phyloP scores from a whole-genome alignment of 2,113 vertebrate genomes.

The Ophthalmolycus amberensis region DNA sequence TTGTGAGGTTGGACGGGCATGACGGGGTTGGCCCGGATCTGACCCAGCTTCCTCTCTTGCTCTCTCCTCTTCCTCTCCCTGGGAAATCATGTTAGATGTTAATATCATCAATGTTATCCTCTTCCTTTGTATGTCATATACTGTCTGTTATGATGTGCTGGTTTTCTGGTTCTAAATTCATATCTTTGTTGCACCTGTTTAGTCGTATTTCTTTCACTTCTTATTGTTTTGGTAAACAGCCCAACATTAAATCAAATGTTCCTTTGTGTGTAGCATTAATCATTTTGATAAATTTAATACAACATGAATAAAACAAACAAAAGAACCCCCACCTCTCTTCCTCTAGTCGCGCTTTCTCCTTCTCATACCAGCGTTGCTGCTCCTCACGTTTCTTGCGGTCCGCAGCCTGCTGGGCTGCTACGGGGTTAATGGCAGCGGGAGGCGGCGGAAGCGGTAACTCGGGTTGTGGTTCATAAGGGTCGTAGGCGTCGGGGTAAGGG shows the following conservation, averaged over 20 bases:
- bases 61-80: constrained; percentile 94
- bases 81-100: neutral
- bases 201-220: neutral
- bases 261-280: neutral
- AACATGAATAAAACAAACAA: neutral
- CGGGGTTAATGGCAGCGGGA: constrained; percentile 61
- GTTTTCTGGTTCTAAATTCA: neutral
- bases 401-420: constrained; percentile 78
- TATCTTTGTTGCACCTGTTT: neutral
- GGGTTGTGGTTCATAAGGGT: constrained; percentile 84
- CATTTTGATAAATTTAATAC: neutral
- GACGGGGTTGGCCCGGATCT: constrained; percentile 86
- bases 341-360: constrained; percentile 96
- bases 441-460: constrained; percentile 89
- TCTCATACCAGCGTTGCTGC: constrained; percentile 99
- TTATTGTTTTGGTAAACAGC: neutral
- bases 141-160: neutral
- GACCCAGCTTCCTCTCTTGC: constrained; percentile 95
- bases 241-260: neutral
- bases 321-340: constrained; percentile 84
- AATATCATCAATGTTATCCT: neutral
- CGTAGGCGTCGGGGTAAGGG: constrained; percentile 84
- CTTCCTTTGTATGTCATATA: neutral
- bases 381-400: constrained; percentile 96
- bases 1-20: constrained; percentile 79